phyloP scores from a whole-genome alignment of 2,888 invertebrate genomes.

The Asteroscopus sphinx region DNA sequence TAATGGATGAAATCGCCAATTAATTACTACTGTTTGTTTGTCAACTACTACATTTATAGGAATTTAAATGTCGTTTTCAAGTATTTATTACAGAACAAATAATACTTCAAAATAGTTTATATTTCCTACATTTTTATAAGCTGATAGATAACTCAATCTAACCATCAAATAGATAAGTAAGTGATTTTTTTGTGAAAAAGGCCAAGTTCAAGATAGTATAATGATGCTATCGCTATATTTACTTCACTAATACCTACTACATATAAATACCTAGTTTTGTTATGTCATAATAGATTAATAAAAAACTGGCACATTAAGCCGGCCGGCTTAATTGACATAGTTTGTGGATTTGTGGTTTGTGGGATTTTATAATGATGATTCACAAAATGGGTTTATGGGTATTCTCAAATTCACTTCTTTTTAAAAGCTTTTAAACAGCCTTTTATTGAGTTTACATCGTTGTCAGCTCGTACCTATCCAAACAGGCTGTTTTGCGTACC shows the following conservation, averaged over 20 bases:
- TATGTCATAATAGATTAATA: neutral
- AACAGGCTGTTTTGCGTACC: no score
- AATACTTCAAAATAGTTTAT: neutral
- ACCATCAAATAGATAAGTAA: conserved; percentile 16
- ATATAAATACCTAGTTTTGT: neutral
- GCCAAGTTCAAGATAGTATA: conserved; percentile 37
- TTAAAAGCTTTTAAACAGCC: no score
- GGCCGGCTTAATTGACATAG: neutral
- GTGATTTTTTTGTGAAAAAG: conserved; percentile 10
- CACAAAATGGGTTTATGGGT: no score
- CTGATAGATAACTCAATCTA: neutral
- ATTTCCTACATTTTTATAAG: conserved; percentile 13
- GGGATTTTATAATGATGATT: no score
- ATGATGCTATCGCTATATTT: neutral
- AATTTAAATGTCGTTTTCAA: neutral
- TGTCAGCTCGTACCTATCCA: no score
- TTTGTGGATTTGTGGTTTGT: no score
- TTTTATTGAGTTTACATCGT: no score
- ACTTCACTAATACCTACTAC: neutral
- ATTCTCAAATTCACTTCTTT: no score
- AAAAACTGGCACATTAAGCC: neutral
- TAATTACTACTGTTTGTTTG: no score
- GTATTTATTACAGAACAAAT: neutral
- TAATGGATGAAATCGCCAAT: no score
- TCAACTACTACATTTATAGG: neutral